Conservation (phyloP, 2,888 invertebrate genomes). For the Pheosia gnoma region DNA sequence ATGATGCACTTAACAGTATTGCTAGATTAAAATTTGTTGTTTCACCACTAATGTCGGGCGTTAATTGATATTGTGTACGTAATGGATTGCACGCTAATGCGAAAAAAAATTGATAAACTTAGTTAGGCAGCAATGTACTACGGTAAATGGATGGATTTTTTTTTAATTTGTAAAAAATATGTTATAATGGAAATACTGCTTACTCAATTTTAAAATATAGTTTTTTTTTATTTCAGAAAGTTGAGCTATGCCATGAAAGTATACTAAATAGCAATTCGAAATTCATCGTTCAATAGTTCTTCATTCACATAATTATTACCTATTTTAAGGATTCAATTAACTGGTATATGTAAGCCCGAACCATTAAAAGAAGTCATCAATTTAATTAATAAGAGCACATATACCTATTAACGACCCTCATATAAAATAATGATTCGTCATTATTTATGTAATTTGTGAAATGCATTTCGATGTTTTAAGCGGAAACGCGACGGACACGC, state of each 20-base stretch:
- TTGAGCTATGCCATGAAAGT: too few species aligned
- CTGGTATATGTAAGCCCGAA: conserved; percentile 3
- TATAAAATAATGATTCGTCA: conserved; percentile 34
- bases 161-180: too few species aligned
- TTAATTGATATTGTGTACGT: conserved; percentile 53
- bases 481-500: conserved; percentile 12
- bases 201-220: background rate
- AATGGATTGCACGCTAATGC: conserved; percentile 54
- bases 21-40: conserved; percentile 60
- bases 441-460: conserved; percentile 33
- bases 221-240: background rate
- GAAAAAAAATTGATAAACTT: conserved; percentile 47
- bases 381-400: conserved; percentile 37
- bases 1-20: conserved; percentile 71
- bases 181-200: background rate
- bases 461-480: conserved; percentile 27
- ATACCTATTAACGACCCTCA: conserved; percentile 7
- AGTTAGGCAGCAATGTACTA: conserved; percentile 27
- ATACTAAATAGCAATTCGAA: too few species aligned
- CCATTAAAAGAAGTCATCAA: conserved; percentile 21
- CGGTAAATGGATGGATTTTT: conserved; percentile 26
- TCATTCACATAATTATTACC: too few species aligned
- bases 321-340: background rate
- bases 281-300: too few species aligned
- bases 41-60: conserved; percentile 35